A percentile compares a stretch with the other conserved stretches of the same genome.
These are phyloP conservation scores for Erannis defoliaria DNA, from an alignment of 2,888 invertebrate species.

Conservation along the genomic window DNA sequence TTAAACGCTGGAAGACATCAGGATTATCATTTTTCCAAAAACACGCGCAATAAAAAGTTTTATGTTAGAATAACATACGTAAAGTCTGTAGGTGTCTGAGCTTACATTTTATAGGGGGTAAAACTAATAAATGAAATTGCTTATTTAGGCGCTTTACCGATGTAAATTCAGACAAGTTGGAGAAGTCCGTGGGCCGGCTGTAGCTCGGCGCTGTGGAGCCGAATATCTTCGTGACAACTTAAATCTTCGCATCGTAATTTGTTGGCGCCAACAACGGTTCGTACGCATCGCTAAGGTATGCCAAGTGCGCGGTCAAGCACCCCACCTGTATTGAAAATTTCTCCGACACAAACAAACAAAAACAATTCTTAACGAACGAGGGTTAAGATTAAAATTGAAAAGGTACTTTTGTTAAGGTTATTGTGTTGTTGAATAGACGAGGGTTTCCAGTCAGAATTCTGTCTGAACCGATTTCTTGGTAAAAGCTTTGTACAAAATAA, in stretches of 20 bases:
- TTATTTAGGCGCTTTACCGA: conserved; percentile 51
- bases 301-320: conserved; percentile 74
- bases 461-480: conserved; percentile 16
- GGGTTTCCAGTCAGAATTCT: conserved; percentile 10
- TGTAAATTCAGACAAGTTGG: conserved; percentile 27
- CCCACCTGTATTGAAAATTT: conserved; percentile 62
- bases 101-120: conserved; percentile 58
- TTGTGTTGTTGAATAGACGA: conserved; percentile 7
- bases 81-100: conserved; percentile 47
- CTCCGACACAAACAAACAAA: conserved; percentile 21
- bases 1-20: not conserved
- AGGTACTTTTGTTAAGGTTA: not conserved
- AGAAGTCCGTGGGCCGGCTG: conserved; percentile 41
- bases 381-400: conserved; percentile 1
- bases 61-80: conserved; percentile 56
- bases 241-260: conserved; percentile 71
- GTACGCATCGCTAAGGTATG: conserved; percentile 60
- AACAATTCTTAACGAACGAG: conserved; percentile 24
- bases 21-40: conserved; percentile 32
- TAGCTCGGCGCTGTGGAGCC: conserved; percentile 34
- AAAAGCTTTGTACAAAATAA: not conserved
- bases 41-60: conserved; percentile 41
- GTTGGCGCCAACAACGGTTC: conserved; percentile 61
- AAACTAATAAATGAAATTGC: conserved; percentile 63
- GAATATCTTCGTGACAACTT: conserved; percentile 69